phyloP scores from a whole-genome alignment of 2,888 invertebrate species.

The Crocallis elinguaria region DNA sequence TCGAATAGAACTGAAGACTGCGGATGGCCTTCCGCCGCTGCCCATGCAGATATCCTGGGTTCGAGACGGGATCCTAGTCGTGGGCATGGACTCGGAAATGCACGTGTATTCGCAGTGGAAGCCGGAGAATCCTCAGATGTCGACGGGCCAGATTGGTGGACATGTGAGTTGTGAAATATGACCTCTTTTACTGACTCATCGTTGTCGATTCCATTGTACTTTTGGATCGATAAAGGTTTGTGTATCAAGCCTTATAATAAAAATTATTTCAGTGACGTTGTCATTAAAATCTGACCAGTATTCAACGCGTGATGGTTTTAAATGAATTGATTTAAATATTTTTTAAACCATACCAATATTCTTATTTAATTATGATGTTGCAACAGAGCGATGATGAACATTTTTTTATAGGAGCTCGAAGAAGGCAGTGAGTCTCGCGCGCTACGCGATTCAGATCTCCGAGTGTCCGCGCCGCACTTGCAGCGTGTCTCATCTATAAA shows the following conservation, averaged over 20 bases:
- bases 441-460: constrained; percentile 88
- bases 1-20: constrained; percentile 95
- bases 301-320: no score
- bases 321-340: no score
- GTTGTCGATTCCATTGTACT: no score
- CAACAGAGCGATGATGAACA: no score
- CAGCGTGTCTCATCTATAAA: constrained; percentile 94
- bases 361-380: no score
- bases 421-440: constrained; percentile 90
- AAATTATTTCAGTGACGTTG: no score
- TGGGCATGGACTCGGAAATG: constrained; percentile 99
- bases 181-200: no score
- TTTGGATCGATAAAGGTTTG: background rate
- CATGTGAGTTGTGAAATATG: constrained; percentile 53
- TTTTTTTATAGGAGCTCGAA: constrained; percentile 82
- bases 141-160: constrained; percentile 53
- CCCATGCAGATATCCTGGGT: constrained; percentile 99
- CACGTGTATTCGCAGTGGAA: constrained; percentile 99
- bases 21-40: constrained; percentile 97
- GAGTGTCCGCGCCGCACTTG: constrained; percentile 90
- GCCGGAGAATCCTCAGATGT: constrained; percentile 82
- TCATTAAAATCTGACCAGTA: no score
- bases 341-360: no score
- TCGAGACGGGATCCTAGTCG: constrained; percentile 97
- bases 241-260: no score